These are phyloP conservation scores for western clawed frog (Xenopus tropicalis) DNA, from an alignment of 2,113 vertebrate species.

Conservation along the genomic window DNA sequence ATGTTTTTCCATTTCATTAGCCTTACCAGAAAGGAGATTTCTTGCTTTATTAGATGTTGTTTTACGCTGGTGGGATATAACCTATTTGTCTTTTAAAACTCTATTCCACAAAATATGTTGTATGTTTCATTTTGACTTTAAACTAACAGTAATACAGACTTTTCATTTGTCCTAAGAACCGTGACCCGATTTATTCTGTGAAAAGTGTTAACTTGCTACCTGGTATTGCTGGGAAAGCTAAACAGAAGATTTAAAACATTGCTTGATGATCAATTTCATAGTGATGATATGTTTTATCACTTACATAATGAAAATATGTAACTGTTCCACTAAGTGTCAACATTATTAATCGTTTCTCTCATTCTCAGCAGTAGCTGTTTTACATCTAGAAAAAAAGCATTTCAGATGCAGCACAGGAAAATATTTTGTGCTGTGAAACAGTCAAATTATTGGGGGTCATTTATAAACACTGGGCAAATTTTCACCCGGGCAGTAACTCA, in stretches of 20 bases:
- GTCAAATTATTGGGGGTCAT: no score
- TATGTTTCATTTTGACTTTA: not conserved
- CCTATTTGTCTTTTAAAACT: no score
- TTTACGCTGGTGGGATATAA: no score
- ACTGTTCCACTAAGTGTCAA: not conserved
- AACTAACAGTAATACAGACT: not conserved
- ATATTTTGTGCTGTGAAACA: not conserved
- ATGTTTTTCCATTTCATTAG: no score
- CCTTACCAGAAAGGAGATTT: no score
- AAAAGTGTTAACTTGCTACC: not conserved
- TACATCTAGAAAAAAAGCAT: not conserved
- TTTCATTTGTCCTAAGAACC: not conserved
- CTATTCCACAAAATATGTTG: no score
- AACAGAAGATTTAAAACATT: not conserved
- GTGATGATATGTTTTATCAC: not conserved
- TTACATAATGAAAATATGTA: not conserved
- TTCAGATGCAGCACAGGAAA: constrained; percentile 1
- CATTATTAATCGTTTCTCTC: constrained; percentile 11
- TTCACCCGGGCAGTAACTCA: no score
- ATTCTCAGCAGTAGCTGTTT: not conserved
- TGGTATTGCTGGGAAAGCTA: not conserved
- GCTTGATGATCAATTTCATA: not conserved
- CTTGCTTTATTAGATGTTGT: no score
- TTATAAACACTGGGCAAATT: no score
- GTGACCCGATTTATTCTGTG: not conserved